Evolutionary conservation across 2,797 vertebrate species (phyloP), one percentile per base, ranked within the genome.

Genomic region (Esox masquinongy): DNA sequence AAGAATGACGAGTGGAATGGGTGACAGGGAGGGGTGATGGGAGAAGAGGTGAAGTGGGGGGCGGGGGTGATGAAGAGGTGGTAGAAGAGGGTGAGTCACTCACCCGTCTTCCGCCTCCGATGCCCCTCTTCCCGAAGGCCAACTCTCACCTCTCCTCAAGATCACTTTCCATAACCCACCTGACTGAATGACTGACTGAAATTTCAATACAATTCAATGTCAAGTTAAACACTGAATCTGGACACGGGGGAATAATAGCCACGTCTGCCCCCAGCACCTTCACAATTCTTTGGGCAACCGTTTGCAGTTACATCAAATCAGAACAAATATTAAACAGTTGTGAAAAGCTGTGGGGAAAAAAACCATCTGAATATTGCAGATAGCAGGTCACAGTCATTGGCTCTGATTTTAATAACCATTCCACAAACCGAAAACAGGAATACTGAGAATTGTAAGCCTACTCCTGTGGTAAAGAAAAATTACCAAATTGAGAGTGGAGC

Each of bases 101-200:
- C 53, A 68, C 15, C 61, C 67, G 50, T 61, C 70, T 73, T 72
- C 76, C 0, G 43, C 50, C 56, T 56, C 29, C 26, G 29, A 24
- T 36, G n/a, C 43, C 7, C 15, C 68, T 16, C 72, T 17, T 72
- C 50, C 24, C 5, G 11, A 3, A 39, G 79, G 61, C 72, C 19
- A 61, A 70, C 68, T 64, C 51, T 56, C 16, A n/a, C 24, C 47
- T n/a, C 29, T 29, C 39, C 22, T 16, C 34, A 68, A 68, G 36
- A 24, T 24, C 56, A 47, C 43, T 11, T 47, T 47, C 43, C 43
- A 47, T 47, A 47, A 47, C 43, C 43, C 43, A 47, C 43, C 9
- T 14, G 43, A 47, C 43, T 43, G 43, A 43, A 4, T 43, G 43
- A 43, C 3, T 43, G 43, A 43, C 43, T 11, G 43, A 47, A 2